A percentile compares a stretch with the other conserved stretches of the same genome.
Conservation (phyloP, 2,797 vertebrate genomes). For the Pseudomugil gertrudae region DNA sequence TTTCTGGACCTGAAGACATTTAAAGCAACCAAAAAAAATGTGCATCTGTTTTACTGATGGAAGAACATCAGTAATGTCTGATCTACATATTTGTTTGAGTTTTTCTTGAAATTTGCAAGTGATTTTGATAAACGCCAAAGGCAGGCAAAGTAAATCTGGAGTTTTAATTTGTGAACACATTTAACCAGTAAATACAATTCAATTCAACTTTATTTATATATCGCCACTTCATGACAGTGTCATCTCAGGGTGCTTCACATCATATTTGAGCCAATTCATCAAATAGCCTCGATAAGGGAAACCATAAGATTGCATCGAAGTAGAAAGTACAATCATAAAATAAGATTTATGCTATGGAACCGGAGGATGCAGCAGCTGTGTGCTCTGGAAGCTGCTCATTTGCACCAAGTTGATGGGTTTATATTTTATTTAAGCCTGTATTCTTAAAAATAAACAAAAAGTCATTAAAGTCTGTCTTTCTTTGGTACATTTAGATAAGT, state of each 20-base stretch:
- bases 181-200: background rate
- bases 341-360: background rate
- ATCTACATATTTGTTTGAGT: background rate
- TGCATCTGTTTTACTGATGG: background rate
- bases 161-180: background rate
- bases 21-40: background rate
- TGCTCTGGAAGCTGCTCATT: background rate
- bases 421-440: background rate
- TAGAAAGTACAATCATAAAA: slow-evolving; percentile 1
- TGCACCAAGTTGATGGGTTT: background rate
- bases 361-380: background rate
- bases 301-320: no score
- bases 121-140: background rate
- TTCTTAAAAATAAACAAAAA: background rate
- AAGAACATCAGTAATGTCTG: background rate
- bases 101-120: background rate
- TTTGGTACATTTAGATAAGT: background rate
- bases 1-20: background rate
- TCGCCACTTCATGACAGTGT: no score
- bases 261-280: no score
- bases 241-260: no score
- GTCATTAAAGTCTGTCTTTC: background rate
- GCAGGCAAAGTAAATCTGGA: background rate
- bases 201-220: no score
- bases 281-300: no score